Base-by-base conservation (phyloP, 1,140 invertebrate species). In the Calliopsis andreniformis region DNA sequence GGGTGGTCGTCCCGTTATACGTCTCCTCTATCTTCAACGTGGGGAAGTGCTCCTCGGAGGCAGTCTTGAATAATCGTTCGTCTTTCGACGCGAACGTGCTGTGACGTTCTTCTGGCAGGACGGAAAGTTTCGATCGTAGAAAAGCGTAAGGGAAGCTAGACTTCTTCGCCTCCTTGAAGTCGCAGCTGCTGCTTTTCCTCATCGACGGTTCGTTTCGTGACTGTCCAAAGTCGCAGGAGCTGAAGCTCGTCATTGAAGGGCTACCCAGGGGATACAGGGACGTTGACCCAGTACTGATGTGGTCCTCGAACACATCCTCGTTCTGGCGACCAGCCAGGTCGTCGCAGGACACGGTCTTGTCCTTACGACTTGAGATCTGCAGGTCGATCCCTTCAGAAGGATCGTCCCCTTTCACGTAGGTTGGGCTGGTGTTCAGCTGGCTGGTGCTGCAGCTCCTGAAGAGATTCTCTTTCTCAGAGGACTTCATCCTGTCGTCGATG, bases 101-200 rank as follows among this genome's bases (percentile, higher is more conserved):
- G 43, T 93, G 90, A 61, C 93, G 94, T 88, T 96, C 95, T 90
- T 96, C 95, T 0, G 95, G 95, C 56, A 96, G 89, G 30, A 96
- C 95, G 0, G 95, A 95, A 18, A 96, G 84, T 70, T 95, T 95
- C 0, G 96, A 96, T 71, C 96, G 92, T 14, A 97, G 89, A 88
- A 96, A 96, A 1, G 96, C 95, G 83, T 97, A 96, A 0, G 96
- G 96, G 85, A 97, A 97, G 79, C 94, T 95, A 0, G 94, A 93
- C 73, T 94, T 95, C 78, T 94, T 94, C 49, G 89, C 89, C 28
- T 91, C 89, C 35, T 91, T 91, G 67, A 91, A 88, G 62, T 91
- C 90, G 67, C 89, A 91, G 71, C 90, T 92, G 42, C 78, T 91
- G 23, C 89, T 91, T 62, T 92, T 91, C 3, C 88, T 83, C 55